These are phyloP conservation scores for Mormyrops attenuatus DNA, from an alignment of 2,797 vertebrate species.

Conservation along the genomic window DNA sequence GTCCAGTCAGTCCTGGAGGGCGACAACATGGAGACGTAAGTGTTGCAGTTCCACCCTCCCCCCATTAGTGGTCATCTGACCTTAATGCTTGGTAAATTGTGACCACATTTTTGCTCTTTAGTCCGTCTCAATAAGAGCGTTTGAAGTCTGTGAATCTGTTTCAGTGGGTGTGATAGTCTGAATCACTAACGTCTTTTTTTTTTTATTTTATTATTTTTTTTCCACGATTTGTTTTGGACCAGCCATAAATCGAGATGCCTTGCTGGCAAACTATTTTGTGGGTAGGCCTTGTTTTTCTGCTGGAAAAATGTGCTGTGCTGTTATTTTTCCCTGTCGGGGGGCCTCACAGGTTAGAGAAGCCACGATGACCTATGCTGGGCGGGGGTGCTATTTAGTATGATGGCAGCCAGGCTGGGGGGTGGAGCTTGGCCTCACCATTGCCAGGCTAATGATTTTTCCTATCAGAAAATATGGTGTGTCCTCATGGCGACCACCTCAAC, in stretches of 20 bases:
- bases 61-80: constrained; percentile 1
- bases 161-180: not conserved
- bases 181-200: not conserved
- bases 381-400: not conserved
- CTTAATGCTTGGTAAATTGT: constrained; percentile 15
- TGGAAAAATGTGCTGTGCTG: not conserved
- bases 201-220: not conserved
- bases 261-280: not conserved
- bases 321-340: not conserved
- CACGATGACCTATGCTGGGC: not conserved
- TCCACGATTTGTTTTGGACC: not conserved
- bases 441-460: constrained; percentile 17
- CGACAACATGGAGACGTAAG: constrained; percentile 96
- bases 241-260: not conserved
- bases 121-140: not conserved
- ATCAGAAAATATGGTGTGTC: constrained; percentile 14
- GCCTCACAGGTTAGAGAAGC: not conserved
- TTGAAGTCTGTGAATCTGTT: not conserved
- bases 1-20: constrained; percentile 95
- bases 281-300: not conserved
- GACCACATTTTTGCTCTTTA: not conserved
- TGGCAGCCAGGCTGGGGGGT: not conserved
- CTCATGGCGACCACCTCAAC: not conserved
- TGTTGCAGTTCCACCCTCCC: constrained; percentile 21
- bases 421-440: not conserved